Percentiles rank a stretch among this genome's conserved stretches.
These are phyloP conservation scores for Cladopsammia gracilis DNA, from an alignment of 64 coral and sea anemone species.

Conservation along the genomic window DNA sequence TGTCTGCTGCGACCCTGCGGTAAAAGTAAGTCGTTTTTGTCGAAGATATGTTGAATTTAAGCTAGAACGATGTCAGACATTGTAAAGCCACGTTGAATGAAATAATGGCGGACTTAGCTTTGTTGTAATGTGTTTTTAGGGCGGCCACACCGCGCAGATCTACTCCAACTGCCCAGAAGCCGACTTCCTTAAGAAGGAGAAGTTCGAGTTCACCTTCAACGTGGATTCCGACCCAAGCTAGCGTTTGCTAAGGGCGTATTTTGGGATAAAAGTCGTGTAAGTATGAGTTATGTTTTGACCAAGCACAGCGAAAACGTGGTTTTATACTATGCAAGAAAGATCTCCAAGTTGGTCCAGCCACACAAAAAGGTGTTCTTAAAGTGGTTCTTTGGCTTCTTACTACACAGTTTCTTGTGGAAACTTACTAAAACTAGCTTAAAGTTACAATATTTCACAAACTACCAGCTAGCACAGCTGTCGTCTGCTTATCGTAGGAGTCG, in stretches of 20 bases:
- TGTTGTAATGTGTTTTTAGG: neutral
- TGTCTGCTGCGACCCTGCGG: conserved; percentile 63
- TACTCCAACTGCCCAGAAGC: conserved; percentile 88
- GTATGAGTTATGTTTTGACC: neutral
- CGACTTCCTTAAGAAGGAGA: conserved; percentile 92
- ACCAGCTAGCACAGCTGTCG: no score
- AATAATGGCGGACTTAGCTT: neutral
- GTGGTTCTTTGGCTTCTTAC: no score
- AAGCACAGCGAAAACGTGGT: no score
- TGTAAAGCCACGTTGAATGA: neutral
- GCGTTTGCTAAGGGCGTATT: conserved; percentile 96
- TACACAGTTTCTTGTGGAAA: no score
- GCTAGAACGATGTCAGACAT: neutral
- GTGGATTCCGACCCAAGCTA: conserved; percentile 96
- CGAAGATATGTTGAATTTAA: neutral
- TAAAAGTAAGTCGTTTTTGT: conserved; percentile 34
- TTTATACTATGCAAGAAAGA: no score
- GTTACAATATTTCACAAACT: no score
- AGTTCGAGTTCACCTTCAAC: conserved; percentile 92
- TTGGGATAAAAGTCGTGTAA: conserved; percentile 72
- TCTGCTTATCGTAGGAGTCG: no score
- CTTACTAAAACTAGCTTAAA: no score
- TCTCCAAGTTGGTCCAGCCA: no score
- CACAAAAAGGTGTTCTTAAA: no score
- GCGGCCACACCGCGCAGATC: conserved; percentile 81